Percentiles rank a stretch among this genome's conserved stretches.
phyloP scores from a whole-genome alignment of 2,797 vertebrate genomes.

The Spondyliosoma cantharus region DNA sequence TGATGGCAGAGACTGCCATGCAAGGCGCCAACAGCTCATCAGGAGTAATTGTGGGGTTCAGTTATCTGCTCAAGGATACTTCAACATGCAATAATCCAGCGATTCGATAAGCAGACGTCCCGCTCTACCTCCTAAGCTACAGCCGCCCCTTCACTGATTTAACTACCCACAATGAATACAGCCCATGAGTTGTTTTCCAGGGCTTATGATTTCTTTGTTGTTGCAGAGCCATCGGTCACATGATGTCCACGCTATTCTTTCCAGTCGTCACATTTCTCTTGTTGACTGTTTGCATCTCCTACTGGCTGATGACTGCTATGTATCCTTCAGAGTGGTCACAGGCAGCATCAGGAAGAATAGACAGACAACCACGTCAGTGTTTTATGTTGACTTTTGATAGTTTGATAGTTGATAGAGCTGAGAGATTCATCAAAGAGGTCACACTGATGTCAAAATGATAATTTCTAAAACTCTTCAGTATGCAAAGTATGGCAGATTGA shows the following conservation, averaged over 20 bases:
- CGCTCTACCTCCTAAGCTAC: too few relatives aligned
- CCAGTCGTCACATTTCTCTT: constrained; percentile 90
- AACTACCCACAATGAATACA: too few relatives aligned
- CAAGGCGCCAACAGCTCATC: too few relatives aligned
- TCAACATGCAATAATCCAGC: too few relatives aligned
- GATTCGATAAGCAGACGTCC: too few relatives aligned
- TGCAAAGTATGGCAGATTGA: background rate
- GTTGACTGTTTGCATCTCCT: constrained; percentile 88
- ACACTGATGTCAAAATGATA: background rate
- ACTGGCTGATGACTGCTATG: constrained; percentile 91
- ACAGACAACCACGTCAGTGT: background rate
- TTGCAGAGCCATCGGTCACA: constrained; percentile 89
- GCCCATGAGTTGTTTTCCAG: background rate
- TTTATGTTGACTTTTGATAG: background rate
- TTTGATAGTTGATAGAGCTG: background rate
- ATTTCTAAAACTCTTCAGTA: background rate
- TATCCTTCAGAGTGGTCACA: constrained; percentile 85
- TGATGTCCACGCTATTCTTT: constrained; percentile 90
- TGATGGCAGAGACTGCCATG: too few relatives aligned
- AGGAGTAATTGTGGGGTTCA: too few relatives aligned
- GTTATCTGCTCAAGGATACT: too few relatives aligned
- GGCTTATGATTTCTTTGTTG: constrained; percentile 11
- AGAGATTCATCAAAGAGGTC: background rate
- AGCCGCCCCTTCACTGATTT: too few relatives aligned
- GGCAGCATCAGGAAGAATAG: background rate